Base-by-base conservation (phyloP, 64 coral and sea anemone species). In the Astreopora myriophthalma region DNA sequence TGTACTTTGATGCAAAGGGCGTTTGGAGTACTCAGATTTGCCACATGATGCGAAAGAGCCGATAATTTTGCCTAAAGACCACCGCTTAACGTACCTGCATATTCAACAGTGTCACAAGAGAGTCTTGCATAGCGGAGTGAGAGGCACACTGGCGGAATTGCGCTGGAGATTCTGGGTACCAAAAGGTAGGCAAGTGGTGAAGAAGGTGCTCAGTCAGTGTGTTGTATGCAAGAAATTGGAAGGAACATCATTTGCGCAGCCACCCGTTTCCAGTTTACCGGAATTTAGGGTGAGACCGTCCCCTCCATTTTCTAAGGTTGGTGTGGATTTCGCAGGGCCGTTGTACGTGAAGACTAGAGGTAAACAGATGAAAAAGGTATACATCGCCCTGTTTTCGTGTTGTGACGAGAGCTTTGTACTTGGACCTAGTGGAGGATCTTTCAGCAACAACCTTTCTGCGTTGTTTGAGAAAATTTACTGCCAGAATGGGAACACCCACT, bases 61-160 rank as follows among this genome's bases (percentile, higher is more conserved):
- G 2, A 88, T 88, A 26, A 60, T 94, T 13, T 83, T 94, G 27
- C 85, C 85, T 57, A 75, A 68, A 60, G 58, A 94, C 33, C 92
- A 94, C 32, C 60, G 51, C 13, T 33, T 94, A 12, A 94, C 92
- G 32, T 55, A 60, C 40, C 39, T 88, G 34, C 38, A 79, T 26
- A 57, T 94, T 28, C 17, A 40, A 76, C 44, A 94, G 23, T 94
- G 92, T 32, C 85, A 88, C 36, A 17, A 22, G 34, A 46, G 73
- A 73, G 30, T 63, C 14, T 76, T 55, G 7, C 75, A 94, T 24
- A 13, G 85, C 29, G 85, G 92, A 49, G 85, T 88, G 23, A 69
- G 73, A 80, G 85, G 60, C 9, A 94, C 92, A 14, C 31, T 88
- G 3, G 73, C 85, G 1, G 24, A 93, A 70, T 34, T 92, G 37